A percentile compares a stretch with the other conserved stretches of the same genome.
Evolutionary conservation across 2,113 vertebrate genomes (phyloP).

Genomic region (Thalassoma bifasciatum): DNA sequence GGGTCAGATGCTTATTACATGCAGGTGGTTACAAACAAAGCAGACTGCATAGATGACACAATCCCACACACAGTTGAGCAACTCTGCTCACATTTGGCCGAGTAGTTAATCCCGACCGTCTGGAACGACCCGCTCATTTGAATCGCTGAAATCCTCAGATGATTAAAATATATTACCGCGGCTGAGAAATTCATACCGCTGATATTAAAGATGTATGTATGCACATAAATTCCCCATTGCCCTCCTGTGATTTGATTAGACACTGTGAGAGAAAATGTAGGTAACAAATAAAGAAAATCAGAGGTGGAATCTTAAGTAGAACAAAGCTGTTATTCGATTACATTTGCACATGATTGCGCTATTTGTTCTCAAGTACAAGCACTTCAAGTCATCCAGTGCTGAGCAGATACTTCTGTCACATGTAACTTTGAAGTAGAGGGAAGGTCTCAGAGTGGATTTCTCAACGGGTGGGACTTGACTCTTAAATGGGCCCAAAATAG

Average conservation of each 20-base stretch:
- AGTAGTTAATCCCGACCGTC: conserved; percentile 50
- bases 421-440: conserved; percentile 53
- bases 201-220: conserved; percentile 55
- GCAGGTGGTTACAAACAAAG: conserved; percentile 43
- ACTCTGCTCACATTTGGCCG: conserved; percentile 14
- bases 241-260: conserved; percentile 25
- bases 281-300: conserved; percentile 38
- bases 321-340: conserved; percentile 47
- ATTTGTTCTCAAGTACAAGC: conserved; percentile 28
- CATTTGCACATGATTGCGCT: conserved; percentile 44
- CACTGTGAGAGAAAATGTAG: conserved; percentile 26
- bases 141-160: conserved; percentile 46
- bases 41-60: not conserved
- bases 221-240: conserved; percentile 40
- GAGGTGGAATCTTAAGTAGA: conserved; percentile 31
- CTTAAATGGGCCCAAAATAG: not conserved
- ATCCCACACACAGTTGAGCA: conserved; percentile 7
- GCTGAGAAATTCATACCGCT: conserved; percentile 34
- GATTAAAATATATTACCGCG: conserved; percentile 63
- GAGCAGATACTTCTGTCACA: conserved; percentile 54
- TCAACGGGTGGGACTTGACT: not conserved
- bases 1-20: conserved; percentile 46
- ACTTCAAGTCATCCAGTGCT: conserved; percentile 13
- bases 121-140: conserved; percentile 45
- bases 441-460: conserved; percentile 18